A percentile compares a stretch with the other conserved stretches of the same genome.
These are phyloP conservation scores for Ictalurus punctatus DNA, from an alignment of 2,113 vertebrate genomes.

Conservation along the genomic window DNA sequence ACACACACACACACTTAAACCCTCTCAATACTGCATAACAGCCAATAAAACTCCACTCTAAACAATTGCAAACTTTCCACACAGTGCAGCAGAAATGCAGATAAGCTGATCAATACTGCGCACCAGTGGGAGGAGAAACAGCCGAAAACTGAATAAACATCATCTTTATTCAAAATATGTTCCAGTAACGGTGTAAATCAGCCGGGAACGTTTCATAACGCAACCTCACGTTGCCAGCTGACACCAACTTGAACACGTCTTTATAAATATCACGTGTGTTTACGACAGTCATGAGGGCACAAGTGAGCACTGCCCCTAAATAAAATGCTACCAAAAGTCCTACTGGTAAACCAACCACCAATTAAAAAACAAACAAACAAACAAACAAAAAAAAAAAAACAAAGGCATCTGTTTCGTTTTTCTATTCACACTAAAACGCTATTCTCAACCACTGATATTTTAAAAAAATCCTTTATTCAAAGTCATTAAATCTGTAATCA, in stretches of 20 bases:
- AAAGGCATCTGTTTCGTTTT: neutral
- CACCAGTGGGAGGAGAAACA: slow-evolving; percentile 1
- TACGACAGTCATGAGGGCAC: too few species aligned
- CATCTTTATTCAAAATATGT: neutral
- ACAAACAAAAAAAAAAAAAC: too few species aligned
- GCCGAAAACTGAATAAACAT: neutral
- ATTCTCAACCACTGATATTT: neutral
- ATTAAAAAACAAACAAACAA: too few species aligned
- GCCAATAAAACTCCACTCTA: slow-evolving; percentile 2
- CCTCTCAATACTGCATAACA: slow-evolving; percentile 19
- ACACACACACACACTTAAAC: slow-evolving; percentile 31
- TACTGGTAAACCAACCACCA: too few species aligned
- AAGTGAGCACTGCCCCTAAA: neutral
- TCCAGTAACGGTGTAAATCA: neutral
- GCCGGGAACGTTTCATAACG: neutral
- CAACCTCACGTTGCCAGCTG: neutral
- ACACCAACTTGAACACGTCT: too few species aligned
- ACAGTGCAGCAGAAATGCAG: slow-evolving; percentile 9
- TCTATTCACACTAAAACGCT: neutral
- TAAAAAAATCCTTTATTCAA: neutral
- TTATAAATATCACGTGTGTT: neutral
- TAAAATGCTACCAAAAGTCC: too few species aligned
- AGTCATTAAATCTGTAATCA: neutral
- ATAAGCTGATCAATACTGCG: neutral
- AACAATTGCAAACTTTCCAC: slow-evolving; percentile 6